Evolutionary conservation across 2,888 invertebrate species (phyloP).

Genomic region (Patella caerulea): DNA sequence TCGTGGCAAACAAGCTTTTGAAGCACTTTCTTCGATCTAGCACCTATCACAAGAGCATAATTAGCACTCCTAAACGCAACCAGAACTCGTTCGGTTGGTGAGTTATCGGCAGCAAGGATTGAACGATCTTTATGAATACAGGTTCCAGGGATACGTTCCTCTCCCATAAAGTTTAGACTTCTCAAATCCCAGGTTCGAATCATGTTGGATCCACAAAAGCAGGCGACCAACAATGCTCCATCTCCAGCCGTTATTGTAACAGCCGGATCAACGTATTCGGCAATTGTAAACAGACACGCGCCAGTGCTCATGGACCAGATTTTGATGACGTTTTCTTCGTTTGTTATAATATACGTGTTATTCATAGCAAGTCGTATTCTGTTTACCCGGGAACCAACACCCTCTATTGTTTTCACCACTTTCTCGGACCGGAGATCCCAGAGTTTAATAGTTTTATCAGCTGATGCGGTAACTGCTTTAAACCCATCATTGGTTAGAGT

Average conservation of each 20-base stretch:
- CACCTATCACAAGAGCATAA: slow-evolving; percentile 59
- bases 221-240: slow-evolving; percentile 57
- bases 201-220: slow-evolving; percentile 63
- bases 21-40: slow-evolving; percentile 56
- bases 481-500: slow-evolving; percentile 62
- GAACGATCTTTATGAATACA: slow-evolving; percentile 62
- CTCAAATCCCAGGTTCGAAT: slow-evolving; percentile 61
- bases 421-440: slow-evolving; percentile 66
- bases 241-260: slow-evolving; percentile 58
- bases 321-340: slow-evolving; percentile 56
- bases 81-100: slow-evolving; percentile 58
- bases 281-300: slow-evolving; percentile 47
- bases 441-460: slow-evolving; percentile 66
- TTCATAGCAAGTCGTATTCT: slow-evolving; percentile 50
- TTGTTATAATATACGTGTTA: slow-evolving; percentile 57
- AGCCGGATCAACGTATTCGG: slow-evolving; percentile 62
- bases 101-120: slow-evolving; percentile 53
- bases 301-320: slow-evolving; percentile 59
- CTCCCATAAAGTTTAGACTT: slow-evolving; percentile 43
- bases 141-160: slow-evolving; percentile 46
- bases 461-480: slow-evolving; percentile 62
- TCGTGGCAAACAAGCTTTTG: slow-evolving; percentile 60
- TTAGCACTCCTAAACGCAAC: slow-evolving; percentile 62
- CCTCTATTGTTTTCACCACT: slow-evolving; percentile 58
- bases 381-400: slow-evolving; percentile 59